A percentile compares a stretch with the other conserved stretches of the same genome.
These are phyloP conservation scores for Orientallactaga sibirica DNA, from an alignment of 2,797 vertebrate genomes.

Conservation along the genomic window DNA sequence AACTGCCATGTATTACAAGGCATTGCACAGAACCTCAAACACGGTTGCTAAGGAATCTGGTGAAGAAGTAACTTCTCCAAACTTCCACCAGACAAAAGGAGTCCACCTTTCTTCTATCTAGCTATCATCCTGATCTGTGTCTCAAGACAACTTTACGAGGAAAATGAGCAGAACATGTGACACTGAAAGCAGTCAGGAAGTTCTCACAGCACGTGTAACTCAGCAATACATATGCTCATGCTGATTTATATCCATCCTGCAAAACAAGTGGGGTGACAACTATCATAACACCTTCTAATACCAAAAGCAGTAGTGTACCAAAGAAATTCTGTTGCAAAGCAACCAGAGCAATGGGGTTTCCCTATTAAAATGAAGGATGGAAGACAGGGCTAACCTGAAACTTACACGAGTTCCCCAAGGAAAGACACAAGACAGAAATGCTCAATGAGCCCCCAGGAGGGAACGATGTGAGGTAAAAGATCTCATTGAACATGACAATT, in stretches of 20 bases:
- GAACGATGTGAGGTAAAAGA: constrained; percentile 2
- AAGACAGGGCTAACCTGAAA: not conserved
- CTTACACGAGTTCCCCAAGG: not conserved
- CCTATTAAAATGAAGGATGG: constrained; percentile 7
- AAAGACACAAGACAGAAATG: constrained; percentile 33
- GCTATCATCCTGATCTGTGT: not conserved
- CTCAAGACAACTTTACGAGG: not conserved
- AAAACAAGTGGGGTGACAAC: constrained; percentile 30
- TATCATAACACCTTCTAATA: not conserved
- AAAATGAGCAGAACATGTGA: not conserved
- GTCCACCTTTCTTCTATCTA: not conserved
- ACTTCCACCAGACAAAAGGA: constrained; percentile 36
- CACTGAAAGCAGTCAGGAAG: not conserved
- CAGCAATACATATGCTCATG: not conserved
- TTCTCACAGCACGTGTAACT: not conserved
- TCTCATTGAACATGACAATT: not conserved
- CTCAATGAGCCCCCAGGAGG: not conserved
- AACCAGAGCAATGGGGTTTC: constrained; percentile 3
- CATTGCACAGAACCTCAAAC: not conserved
- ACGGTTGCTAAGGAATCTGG: not conserved
- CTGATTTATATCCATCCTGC: not conserved
- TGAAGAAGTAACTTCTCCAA: not conserved
- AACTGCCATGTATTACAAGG: accelerated
- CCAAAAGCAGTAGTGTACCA: not conserved
- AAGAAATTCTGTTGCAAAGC: not conserved